Percentiles rank a stretch among this genome's conserved stretches.
Evolutionary conservation across 2,888 invertebrate species (phyloP).

Genomic region (Athrips mouffetella): DNA sequence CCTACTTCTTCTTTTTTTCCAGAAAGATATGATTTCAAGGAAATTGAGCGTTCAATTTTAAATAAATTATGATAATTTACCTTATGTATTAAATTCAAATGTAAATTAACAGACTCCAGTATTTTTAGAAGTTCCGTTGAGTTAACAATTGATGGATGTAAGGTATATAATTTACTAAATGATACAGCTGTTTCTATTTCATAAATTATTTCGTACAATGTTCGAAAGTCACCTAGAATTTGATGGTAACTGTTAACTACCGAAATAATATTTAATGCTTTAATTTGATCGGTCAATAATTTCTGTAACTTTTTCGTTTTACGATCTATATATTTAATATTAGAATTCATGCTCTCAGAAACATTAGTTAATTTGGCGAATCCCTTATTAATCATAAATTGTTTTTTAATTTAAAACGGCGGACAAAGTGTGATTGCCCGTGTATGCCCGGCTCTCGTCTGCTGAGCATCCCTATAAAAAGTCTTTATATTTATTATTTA

Average conservation of each 20-base stretch:
- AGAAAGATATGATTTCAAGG: not conserved
- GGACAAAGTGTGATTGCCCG: not conserved
- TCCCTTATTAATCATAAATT: not conserved
- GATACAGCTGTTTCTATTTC: not conserved
- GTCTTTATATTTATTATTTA: not conserved
- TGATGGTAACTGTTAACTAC: not conserved
- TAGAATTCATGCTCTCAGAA: not conserved
- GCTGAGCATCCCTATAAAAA: not conserved
- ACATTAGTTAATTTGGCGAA: not conserved
- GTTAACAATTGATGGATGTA: not conserved
- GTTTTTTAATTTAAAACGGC: not conserved
- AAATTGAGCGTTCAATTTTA: not conserved
- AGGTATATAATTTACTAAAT: not conserved
- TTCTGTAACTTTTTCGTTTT: not conserved
- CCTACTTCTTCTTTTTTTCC: too few species aligned
- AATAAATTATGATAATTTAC: not conserved
- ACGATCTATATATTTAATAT: not conserved
- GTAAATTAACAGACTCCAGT: not conserved
- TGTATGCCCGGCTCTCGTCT: not conserved
- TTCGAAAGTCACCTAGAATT: not conserved
- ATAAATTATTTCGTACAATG: not conserved
- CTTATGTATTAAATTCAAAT: not conserved
- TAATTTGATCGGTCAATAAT: not conserved
- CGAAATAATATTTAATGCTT: not conserved
- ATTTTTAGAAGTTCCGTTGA: not conserved